Base-by-base conservation (phyloP, 2,888 invertebrate species). In the Acrobasis repandana region DNA sequence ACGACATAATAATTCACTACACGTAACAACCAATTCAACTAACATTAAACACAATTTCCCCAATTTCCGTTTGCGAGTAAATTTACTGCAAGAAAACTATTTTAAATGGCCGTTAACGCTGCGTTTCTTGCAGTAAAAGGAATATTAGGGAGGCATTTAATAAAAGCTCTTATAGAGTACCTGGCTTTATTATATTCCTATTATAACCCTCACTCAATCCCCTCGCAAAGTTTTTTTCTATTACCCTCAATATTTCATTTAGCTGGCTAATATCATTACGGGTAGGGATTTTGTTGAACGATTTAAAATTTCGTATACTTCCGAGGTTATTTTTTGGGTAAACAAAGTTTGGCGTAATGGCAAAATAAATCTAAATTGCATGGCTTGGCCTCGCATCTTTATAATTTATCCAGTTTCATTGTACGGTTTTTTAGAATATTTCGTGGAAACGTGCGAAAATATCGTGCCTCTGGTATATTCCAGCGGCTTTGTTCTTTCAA, bases 191-290 rank as follows among this genome's bases (percentile, higher is more conserved):
- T 76, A 76, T 67, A 70, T 68, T 65, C 69, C 70, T 73, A 74
- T 78, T 77, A 75, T 69, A 64, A 62, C 73, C 60, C 63, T 54
- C 60, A 60, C 67, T 69, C 69, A 36, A 54, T 69, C 65, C 60
- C 67, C 62, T 63, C 49, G 58, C 63, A 75, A 78, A 76, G 72
- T 79, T 80, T 81, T 54, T 83, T 82, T 79, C 64, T 81, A 81
- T 83, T 80, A 80, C 74, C 68, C 73, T 66, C 75, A 73, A 82
- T 82, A 83, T 85, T 82, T 81, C 76, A 83, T 84, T 83, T 79
- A 74, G 73, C 70, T 62, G 77, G 74, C 72, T 77, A 76, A 79
- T 78, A 75, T 73, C 67, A 73, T 74, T 74, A 71, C 60, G 65
- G 61, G 62, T 62, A 69, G 67, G 65, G 70, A 69, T 71, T 71